These are phyloP conservation scores for Sinonovacula constricta DNA, from an alignment of 1,140 invertebrate species.

Conservation along the genomic window DNA sequence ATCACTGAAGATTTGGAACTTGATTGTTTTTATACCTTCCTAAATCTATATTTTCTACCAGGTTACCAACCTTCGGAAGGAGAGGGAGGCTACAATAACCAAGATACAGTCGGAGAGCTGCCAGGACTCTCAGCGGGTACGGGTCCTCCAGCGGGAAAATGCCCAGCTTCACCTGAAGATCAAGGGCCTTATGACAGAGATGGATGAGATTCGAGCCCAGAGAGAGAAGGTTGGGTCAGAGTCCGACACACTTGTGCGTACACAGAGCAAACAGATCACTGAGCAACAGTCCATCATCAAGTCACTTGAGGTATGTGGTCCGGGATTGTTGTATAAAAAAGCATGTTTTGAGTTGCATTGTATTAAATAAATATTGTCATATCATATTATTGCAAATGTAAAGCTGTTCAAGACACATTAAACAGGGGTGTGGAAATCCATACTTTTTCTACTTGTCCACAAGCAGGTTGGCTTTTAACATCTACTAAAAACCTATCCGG, in stretches of 20 bases:
- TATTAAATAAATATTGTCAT: no score
- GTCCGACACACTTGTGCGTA: conserved; percentile 67
- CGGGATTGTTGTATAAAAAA: no score
- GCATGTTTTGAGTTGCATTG: no score
- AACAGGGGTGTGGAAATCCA: no score
- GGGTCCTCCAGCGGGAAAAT: conserved; percentile 76
- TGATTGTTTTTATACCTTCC: no score
- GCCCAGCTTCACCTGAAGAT: conserved; percentile 74
- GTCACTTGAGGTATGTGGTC: conserved; percentile 76
- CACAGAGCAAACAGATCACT: conserved; percentile 73
- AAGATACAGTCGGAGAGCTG: conserved; percentile 70
- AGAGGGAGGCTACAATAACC: conserved; percentile 70
- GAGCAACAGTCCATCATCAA: conserved; percentile 72
- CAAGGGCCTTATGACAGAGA: conserved; percentile 72
- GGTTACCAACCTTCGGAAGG: conserved; percentile 76
- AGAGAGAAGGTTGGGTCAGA: conserved; percentile 73
- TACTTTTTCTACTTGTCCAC: no score
- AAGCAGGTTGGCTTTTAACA: no score
- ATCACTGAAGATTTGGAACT: no score
- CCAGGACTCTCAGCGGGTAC: conserved; percentile 72
- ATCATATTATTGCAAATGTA: no score
- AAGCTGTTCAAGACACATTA: no score
- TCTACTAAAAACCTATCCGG: no score
- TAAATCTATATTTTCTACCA: no score
- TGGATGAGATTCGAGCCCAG: conserved; percentile 75